Evolutionary conservation across 2,113 vertebrate species (phyloP), one percentile per base, ranked within the genome.

Genomic region (Pica pica): DNA sequence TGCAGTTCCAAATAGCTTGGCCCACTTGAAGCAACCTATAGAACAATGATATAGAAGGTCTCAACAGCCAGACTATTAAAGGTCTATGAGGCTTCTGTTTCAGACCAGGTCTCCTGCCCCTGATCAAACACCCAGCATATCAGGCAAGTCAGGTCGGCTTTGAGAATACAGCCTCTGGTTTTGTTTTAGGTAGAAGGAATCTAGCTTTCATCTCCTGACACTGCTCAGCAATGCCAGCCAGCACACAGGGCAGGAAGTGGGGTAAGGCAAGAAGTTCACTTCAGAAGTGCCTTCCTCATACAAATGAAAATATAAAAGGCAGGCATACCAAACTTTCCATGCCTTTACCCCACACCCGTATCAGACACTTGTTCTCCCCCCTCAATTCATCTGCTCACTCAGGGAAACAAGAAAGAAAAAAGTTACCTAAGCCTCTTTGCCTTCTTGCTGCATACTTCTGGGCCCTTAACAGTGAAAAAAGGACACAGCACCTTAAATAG

Each of bases 241-340:
- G n/a, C 22, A 67, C 56, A 50, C 2, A 2, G 39, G 13, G 35
- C 39, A 46, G 23, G 4, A 39, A 18, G 3, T 0, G 4, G 27
- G 2, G 2, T 2, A 26, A 63, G 44, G 57, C 24, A 50, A 52
- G 27, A 82, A 16, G 16, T 37, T 87, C 59, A 39, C 16, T 84
- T 70, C 60, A 70, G 19, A 75, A 82, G 16, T 5, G 4, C 23
- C 35, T 23, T 81, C 31, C 30, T 35, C 28, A 78, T 37, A 15
- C 33, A 67, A 89, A 80, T 39, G 16, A 77, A 68, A 67, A 68
- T 15, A 63, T 20, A 46, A 41, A 68, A 61, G 46, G 22, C 44
- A 90, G 50, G 61, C 20, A 31, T 23, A 83, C n/a, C 10, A 20
- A n/a, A 44, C n/a, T 88, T 83, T 12, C 60, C 61, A 5, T 15